Conservation (phyloP, 2,797 vertebrate species). For the Centroberyx gerrardi region DNA sequence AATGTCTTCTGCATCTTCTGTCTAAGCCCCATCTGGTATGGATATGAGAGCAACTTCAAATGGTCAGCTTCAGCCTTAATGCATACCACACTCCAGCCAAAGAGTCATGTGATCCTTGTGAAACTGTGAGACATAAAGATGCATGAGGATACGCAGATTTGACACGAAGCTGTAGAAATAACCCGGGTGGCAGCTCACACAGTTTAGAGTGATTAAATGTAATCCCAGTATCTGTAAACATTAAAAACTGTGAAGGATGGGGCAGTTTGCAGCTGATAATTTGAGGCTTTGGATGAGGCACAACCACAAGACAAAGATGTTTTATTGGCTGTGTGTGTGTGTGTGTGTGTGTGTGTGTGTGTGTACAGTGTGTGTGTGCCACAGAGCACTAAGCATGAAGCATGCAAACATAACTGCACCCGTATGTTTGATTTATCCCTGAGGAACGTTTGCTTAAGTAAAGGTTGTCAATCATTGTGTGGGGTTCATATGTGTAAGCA, state of each 20-base stretch:
- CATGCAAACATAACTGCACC: conserved; percentile 1
- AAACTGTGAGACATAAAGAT: conserved; percentile 14
- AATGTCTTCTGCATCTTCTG: conserved; percentile 32
- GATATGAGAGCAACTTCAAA: conserved; percentile 68
- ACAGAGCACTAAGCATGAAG: conserved; percentile 2
- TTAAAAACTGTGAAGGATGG: conserved; percentile 22
- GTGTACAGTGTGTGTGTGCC: not conserved
- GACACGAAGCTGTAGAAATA: not conserved
- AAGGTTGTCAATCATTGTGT: not conserved
- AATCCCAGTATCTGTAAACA: not conserved
- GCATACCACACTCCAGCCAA: conserved; percentile 40
- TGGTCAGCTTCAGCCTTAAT: conserved; percentile 57
- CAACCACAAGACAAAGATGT: conserved; percentile 41
- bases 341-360: not conserved
- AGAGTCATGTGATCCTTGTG: conserved; percentile 53
- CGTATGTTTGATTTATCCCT: conserved; percentile 10
- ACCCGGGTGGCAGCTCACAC: conserved; percentile 23
- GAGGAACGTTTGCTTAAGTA: not conserved
- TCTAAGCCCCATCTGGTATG: conserved; percentile 65
- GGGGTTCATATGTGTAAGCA: no score
- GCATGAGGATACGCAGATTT: conserved; percentile 19
- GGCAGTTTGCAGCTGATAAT: conserved; percentile 48
- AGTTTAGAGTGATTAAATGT: conserved; percentile 26
- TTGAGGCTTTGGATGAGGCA: conserved; percentile 34
- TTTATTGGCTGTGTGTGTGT: conserved; percentile 25